phyloP scores from a whole-genome alignment of 2,113 vertebrate genomes.

The Falco punctatus region DNA sequence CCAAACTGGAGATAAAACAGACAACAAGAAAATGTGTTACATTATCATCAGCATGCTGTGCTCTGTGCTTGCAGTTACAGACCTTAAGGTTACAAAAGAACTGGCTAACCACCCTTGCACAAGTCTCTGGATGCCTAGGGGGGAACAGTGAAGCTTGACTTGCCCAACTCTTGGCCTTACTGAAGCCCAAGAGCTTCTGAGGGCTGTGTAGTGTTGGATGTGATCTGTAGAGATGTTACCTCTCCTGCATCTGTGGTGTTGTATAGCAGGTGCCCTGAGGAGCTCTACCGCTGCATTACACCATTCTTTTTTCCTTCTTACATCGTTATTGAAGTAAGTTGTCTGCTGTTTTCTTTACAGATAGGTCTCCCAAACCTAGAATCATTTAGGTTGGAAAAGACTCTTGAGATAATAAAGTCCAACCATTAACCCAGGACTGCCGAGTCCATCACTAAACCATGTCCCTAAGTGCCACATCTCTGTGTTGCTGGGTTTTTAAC shows the following conservation, averaged over 20 bases:
- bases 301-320: background rate
- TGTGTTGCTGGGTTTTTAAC: too few relatives aligned
- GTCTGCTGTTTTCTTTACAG: background rate
- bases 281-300: background rate
- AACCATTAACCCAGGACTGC: too few relatives aligned
- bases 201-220: background rate
- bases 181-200: background rate
- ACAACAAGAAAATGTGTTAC: background rate
- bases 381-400: too few relatives aligned
- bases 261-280: background rate
- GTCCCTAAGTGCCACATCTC: too few relatives aligned
- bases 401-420: too few relatives aligned
- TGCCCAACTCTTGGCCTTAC: background rate
- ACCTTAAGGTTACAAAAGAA: background rate
- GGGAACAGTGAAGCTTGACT: background rate
- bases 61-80: background rate
- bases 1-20: background rate
- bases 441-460: too few relatives aligned
- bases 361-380: background rate
- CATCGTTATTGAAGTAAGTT: rapidly evolving
- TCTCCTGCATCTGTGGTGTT: background rate
- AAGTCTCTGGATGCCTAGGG: background rate
- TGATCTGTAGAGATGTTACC: background rate
- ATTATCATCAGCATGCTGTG: background rate
- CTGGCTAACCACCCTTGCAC: rapidly evolving